Base-by-base conservation (phyloP, 1,140 invertebrate genomes). In the Hylaeus anthracinus region DNA sequence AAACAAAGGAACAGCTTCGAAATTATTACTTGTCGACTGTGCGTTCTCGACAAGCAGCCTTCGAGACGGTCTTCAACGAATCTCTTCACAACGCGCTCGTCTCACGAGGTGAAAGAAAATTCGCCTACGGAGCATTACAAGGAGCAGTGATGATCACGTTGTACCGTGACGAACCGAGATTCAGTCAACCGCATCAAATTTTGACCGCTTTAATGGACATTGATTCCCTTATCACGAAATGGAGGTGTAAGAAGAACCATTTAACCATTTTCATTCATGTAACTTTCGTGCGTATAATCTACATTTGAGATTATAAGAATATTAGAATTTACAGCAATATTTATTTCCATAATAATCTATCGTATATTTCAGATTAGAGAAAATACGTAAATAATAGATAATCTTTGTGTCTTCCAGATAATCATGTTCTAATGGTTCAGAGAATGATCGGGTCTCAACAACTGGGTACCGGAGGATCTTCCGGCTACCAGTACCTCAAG, bases 391-490 rank as follows among this genome's bases (percentile, higher is more conserved):
- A 37, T 41, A 63, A 63, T 12, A 60, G 72, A 37, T 37, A 12
- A 5, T 80, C 81, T 72, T 10, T 51, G 51, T 51, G 3, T 72
- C 61, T 76, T 84, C 87, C 88, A 99, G 99, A 99, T 93, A 99
- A 99, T 94, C 99, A 99, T 91, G 97, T 99, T 39, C 96, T 99
- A 84, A 97, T 99, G 96, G 99, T 99, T n/a, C 98, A 99, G 92
- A 95, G 99, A 90, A 99, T 99, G 98, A 98, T 99, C 86, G 99
- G 99, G 8, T 98, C 98, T 2, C 98, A 98, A 90, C 98, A 98
- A 90, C 92, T 99, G 1, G 99, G 99, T 51, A 99, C 99, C 0
- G 99, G 99, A 55, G 99, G 99, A 6, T 99, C 98, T 56, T 98
- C 98, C 1, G 99, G 99, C 8, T 99, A 99, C 94, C 98, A 99